Conservation (phyloP, 1,140 invertebrate genomes). For the Cydia amplana region DNA sequence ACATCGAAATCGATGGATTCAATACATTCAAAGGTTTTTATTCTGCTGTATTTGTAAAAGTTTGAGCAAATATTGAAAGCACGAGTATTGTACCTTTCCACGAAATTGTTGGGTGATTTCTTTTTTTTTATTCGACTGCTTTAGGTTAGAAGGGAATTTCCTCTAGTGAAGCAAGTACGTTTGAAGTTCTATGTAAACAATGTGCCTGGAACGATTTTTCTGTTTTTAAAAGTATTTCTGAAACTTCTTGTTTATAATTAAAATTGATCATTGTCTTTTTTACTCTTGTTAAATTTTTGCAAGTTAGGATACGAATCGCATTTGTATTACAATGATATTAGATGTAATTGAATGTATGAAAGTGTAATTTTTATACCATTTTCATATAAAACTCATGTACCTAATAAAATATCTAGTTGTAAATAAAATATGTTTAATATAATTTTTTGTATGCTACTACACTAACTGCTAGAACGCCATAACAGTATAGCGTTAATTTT, state of each 20-base stretch:
- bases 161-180: slow-evolving; percentile 35
- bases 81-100: slow-evolving; percentile 64
- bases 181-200: slow-evolving; percentile 43
- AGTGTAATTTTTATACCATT: slow-evolving; percentile 79
- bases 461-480: slow-evolving; percentile 74
- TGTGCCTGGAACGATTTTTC: slow-evolving; percentile 73
- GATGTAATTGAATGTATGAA: slow-evolving; percentile 75
- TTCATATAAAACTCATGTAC: slow-evolving; percentile 78
- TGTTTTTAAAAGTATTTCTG: slow-evolving; percentile 59
- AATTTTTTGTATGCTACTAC: slow-evolving; percentile 76
- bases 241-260: slow-evolving; percentile 52
- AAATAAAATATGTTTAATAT: slow-evolving; percentile 78
- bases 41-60: slow-evolving; percentile 72
- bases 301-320: slow-evolving; percentile 70
- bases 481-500: slow-evolving; percentile 71
- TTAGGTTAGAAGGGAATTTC: slow-evolving; percentile 56
- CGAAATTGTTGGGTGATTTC: slow-evolving; percentile 40
- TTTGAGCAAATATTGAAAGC: slow-evolving; percentile 67
- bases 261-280: slow-evolving; percentile 71
- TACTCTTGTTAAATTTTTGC: slow-evolving; percentile 78
- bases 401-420: slow-evolving; percentile 76
- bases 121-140: slow-evolving; percentile 55
- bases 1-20: background rate
- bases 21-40: slow-evolving; percentile 53
- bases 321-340: slow-evolving; percentile 74